Percentiles rank a stretch among this genome's conserved stretches.
These are phyloP conservation scores for Osmoderma eremita DNA, from an alignment of 2,888 invertebrate species.

Conservation along the genomic window DNA sequence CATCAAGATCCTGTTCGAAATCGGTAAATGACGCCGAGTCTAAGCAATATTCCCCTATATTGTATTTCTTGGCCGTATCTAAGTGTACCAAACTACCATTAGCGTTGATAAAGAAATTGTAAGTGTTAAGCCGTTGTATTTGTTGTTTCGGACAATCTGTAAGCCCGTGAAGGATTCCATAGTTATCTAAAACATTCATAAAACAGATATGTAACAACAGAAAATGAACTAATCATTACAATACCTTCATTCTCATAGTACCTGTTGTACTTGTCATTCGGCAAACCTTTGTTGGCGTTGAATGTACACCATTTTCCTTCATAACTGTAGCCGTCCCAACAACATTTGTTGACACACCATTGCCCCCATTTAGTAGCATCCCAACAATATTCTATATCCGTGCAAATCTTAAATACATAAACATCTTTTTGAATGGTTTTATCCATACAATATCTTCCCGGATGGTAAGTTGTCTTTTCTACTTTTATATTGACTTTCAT, in stretches of 20 bases:
- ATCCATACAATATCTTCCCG: constrained; percentile 8
- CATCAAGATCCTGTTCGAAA: constrained; percentile 1
- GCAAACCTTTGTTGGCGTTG: background rate
- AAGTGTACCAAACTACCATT: constrained; percentile 5
- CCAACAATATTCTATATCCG: background rate
- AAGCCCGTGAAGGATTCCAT: constrained; percentile 3
- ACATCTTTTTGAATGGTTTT: background rate
- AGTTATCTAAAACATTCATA: too few species aligned
- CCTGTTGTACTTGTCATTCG: background rate
- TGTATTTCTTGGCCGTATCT: background rate
- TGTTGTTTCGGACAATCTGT: constrained; percentile 14
- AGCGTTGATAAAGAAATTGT: background rate
- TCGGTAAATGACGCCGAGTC: constrained; percentile 7
- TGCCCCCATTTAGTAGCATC: background rate
- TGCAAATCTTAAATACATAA: constrained; percentile 13
- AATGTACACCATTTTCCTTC: background rate
- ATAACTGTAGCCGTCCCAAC: constrained; percentile 29
- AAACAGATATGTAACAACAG: too few species aligned
- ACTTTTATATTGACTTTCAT: background rate
- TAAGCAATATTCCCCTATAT: constrained; percentile 16
- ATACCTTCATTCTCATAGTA: constrained; percentile 22
- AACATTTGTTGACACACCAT: constrained; percentile 27
- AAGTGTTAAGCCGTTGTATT: background rate
- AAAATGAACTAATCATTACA: background rate
- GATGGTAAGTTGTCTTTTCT: background rate